A percentile compares a stretch with the other conserved stretches of the same genome.
phyloP scores from a whole-genome alignment of 2,797 vertebrate genomes.

The Sebastes trivittatus region DNA sequence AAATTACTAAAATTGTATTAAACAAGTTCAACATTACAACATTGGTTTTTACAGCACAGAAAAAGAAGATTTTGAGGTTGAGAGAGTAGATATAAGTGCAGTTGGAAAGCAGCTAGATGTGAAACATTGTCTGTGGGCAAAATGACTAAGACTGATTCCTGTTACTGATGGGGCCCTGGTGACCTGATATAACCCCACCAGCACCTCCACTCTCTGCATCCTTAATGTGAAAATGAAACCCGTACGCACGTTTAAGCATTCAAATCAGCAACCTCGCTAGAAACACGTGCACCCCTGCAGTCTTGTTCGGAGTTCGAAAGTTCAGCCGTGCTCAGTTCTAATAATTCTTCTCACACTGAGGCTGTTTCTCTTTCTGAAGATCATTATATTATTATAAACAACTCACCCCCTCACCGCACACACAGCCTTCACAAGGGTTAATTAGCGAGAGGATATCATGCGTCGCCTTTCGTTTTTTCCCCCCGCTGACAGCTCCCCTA shows the following conservation, averaged over 20 bases:
- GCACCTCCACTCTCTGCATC: neutral
- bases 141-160: neutral
- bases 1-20: neutral
- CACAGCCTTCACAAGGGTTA: slow-evolving; percentile 57
- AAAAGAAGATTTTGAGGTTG: neutral
- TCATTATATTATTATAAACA: slow-evolving; percentile 43
- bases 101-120: neutral
- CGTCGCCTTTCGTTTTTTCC: slow-evolving; percentile 38
- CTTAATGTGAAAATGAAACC: neutral
- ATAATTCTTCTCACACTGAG: slow-evolving; percentile 5
- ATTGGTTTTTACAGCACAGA: neutral
- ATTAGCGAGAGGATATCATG: slow-evolving; percentile 65
- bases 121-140: neutral
- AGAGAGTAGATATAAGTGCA: neutral
- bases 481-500: slow-evolving; percentile 31
- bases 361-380: slow-evolving; percentile 22
- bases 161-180: neutral
- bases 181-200: neutral
- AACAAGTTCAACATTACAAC: neutral
- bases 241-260: neutral
- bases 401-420: neutral
- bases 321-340: slow-evolving; percentile 11
- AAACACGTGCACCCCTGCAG: neutral
- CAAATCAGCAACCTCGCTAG: neutral
- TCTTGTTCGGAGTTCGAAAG: slow-evolving; percentile 17